Conservation (phyloP, 1,140 invertebrate genomes). For the Drosophila bocki region DNA sequence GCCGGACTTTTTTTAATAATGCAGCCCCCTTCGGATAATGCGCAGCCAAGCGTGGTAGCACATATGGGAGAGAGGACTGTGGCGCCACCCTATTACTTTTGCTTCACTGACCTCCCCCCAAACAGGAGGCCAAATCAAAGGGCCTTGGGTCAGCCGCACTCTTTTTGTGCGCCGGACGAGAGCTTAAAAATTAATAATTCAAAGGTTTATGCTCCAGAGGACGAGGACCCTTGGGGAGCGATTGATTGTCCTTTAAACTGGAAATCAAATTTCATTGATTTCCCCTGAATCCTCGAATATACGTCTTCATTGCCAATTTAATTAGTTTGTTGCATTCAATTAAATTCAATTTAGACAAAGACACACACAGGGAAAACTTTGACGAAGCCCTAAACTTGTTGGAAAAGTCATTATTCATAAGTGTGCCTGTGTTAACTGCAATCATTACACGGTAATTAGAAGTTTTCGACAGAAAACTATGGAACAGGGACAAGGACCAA, state of each 20-base stretch:
- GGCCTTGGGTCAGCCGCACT: slow-evolving; percentile 30
- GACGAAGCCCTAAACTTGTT: slow-evolving; percentile 35
- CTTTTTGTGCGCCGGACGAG: slow-evolving; percentile 28
- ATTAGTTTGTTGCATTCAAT: slow-evolving; percentile 59
- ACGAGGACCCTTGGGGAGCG: slow-evolving; percentile 13
- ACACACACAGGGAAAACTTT: slow-evolving; percentile 48
- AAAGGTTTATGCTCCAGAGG: slow-evolving; percentile 65
- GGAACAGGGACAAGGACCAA: neutral
- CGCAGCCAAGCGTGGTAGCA: slow-evolving; percentile 56
- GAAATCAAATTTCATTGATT: slow-evolving; percentile 64
- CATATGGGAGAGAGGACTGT: slow-evolving; percentile 34
- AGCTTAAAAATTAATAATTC: slow-evolving; percentile 84
- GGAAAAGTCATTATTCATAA: slow-evolving; percentile 71
- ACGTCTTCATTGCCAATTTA: slow-evolving; percentile 35
- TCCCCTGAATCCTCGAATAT: neutral
- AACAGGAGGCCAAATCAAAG: slow-evolving; percentile 69
- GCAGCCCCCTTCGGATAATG: slow-evolving; percentile 57
- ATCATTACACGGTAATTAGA: slow-evolving; percentile 76
- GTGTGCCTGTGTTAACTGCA: slow-evolving; percentile 53
- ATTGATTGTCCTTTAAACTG: slow-evolving; percentile 40
- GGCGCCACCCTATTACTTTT: slow-evolving; percentile 57
- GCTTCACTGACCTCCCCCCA: slow-evolving; percentile 62
- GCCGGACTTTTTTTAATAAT: slow-evolving; percentile 49
- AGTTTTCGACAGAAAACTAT: slow-evolving; percentile 67
- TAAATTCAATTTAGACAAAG: slow-evolving; percentile 62